These are phyloP conservation scores for Larimichthys crocea DNA, from an alignment of 2,113 vertebrate species.

Conservation along the genomic window DNA sequence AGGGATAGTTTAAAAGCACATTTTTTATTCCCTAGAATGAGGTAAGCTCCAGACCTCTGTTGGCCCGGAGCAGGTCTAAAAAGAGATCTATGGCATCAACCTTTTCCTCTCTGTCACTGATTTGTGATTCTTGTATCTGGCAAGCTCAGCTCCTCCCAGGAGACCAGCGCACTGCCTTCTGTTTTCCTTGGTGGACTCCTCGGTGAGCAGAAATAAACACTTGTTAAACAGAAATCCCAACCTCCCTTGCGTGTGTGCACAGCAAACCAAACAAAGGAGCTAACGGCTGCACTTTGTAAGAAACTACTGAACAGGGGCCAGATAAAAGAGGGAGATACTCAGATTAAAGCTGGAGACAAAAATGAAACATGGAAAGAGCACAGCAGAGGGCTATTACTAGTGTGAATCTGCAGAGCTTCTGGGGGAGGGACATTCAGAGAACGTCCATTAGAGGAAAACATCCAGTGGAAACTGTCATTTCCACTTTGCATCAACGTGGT, in stretches of 20 bases:
- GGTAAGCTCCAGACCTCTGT: constrained; percentile 1
- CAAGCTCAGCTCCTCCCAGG: constrained; percentile 53
- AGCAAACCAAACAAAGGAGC: constrained; percentile 51
- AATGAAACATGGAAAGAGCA: background rate
- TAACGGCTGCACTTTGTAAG: constrained; percentile 40
- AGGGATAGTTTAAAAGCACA: background rate
- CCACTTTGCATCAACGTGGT: constrained; percentile 52
- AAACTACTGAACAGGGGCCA: constrained; percentile 34
- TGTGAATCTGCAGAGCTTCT: constrained; percentile 45
- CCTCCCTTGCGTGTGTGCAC: constrained; percentile 27
- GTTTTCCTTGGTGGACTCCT: constrained; percentile 56
- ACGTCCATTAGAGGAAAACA: constrained; percentile 61
- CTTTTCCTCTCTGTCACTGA: constrained; percentile 41
- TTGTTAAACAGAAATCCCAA: constrained; percentile 69
- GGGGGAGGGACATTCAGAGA: constrained; percentile 16
- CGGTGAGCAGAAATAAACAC: constrained; percentile 62
- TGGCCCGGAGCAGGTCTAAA: constrained; percentile 39
- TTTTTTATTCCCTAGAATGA: constrained; percentile 24
- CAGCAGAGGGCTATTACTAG: constrained; percentile 40
- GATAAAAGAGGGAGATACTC: constrained; percentile 13
- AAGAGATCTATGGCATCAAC: constrained; percentile 46
- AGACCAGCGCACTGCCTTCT: constrained; percentile 38
- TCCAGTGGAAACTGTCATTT: constrained; percentile 67
- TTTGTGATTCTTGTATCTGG: constrained; percentile 64
- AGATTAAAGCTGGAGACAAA: constrained; percentile 27